phyloP scores from a whole-genome alignment of 2,888 invertebrate genomes.

The Alcis repandata region DNA sequence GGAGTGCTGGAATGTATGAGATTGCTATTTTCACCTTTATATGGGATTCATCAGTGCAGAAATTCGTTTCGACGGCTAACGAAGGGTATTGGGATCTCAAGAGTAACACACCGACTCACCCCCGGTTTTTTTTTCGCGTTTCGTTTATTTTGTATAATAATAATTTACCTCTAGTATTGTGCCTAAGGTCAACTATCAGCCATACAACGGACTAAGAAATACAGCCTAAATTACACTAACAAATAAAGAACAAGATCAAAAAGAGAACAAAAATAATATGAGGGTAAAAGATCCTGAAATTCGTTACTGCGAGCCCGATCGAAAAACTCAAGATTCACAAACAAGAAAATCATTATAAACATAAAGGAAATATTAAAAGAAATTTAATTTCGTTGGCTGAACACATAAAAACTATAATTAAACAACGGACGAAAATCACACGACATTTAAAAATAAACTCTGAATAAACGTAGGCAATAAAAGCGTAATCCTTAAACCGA shows the following conservation, averaged over 20 bases:
- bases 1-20: too few relatives aligned
- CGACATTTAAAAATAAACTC: conserved; percentile 42
- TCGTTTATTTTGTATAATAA: too few relatives aligned
- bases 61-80: too few relatives aligned
- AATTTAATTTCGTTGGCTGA: conserved; percentile 8
- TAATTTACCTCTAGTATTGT: not conserved
- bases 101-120: too few relatives aligned
- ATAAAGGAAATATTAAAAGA: conserved; percentile 20
- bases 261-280: too few relatives aligned
- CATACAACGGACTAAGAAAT: conserved; percentile 23
- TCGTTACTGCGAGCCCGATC: not conserved
- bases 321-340: conserved; percentile 4
- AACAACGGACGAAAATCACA: conserved; percentile 34
- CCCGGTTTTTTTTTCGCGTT: too few relatives aligned
- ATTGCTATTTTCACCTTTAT: too few relatives aligned
- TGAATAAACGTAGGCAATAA: conserved; percentile 39
- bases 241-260: too few relatives aligned
- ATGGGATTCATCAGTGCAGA: too few relatives aligned
- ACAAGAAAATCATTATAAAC: conserved; percentile 31
- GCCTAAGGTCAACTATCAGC: not conserved
- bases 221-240: too few relatives aligned
- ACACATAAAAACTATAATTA: conserved; percentile 37
- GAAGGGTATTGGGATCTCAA: too few relatives aligned
- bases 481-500: conserved; percentile 40
- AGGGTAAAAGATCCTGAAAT: too few relatives aligned